Percentiles rank a stretch among this genome's conserved stretches.
These are phyloP conservation scores for Isoperla grammatica DNA, from an alignment of 2,888 invertebrate genomes.

Conservation along the genomic window DNA sequence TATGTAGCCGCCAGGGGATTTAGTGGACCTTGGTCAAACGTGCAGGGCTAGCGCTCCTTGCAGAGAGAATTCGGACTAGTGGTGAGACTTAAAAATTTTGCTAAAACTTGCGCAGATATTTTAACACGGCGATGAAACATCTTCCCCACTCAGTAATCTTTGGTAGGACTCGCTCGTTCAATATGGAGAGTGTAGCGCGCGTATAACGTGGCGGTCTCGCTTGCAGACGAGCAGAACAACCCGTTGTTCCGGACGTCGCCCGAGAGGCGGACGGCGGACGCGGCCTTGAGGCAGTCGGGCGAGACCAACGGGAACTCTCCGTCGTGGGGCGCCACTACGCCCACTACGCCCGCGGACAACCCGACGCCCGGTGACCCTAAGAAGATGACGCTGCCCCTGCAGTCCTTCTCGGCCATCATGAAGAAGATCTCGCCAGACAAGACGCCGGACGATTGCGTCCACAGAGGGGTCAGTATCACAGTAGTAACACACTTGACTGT, in stretches of 20 bases:
- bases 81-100: no score
- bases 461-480: conserved; percentile 53
- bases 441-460: conserved; percentile 48
- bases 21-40: no score
- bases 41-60: no score
- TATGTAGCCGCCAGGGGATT: no score
- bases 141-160: no score
- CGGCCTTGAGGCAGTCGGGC: not conserved
- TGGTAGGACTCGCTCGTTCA: no score
- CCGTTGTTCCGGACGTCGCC: conserved; percentile 17
- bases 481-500: not conserved
- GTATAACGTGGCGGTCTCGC: no score
- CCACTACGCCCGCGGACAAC: conserved; percentile 39
- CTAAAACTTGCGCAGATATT: no score
- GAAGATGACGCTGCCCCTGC: conserved; percentile 49
- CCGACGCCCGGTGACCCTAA: conserved; percentile 7
- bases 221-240: conserved; percentile 45
- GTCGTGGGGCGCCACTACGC: conserved; percentile 8
- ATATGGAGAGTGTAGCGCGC: no score
- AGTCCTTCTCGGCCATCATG: conserved; percentile 52
- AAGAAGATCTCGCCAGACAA: conserved; percentile 51
- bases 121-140: no score
- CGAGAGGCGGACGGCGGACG: conserved; percentile 20
- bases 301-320: conserved; percentile 26
- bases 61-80: no score